Evolutionary conservation across 2,888 invertebrate species (phyloP).

Genomic region (Eubasilissa splendida): DNA sequence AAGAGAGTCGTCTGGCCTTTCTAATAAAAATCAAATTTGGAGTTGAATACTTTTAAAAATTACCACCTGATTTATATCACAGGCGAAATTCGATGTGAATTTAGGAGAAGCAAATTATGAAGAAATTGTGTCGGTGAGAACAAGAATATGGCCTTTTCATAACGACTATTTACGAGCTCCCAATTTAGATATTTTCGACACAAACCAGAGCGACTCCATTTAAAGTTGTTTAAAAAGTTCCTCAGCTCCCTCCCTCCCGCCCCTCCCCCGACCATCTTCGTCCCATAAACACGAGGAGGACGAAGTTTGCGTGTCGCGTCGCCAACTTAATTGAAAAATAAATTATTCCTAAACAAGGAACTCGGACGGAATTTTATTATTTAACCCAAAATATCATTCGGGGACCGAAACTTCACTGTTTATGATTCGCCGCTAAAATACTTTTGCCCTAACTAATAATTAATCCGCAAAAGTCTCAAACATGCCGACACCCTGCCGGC

Average conservation of each 20-base stretch:
- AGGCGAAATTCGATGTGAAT: too few relatives aligned
- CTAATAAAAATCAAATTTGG: too few relatives aligned
- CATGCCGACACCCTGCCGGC: too few relatives aligned
- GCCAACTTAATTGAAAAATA: slow-evolving; percentile 41
- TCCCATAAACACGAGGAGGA: background rate
- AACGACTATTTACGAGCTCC: slow-evolving; percentile 2
- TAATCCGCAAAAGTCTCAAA: background rate
- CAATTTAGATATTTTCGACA: slow-evolving; percentile 21
- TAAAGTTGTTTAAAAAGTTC: slow-evolving; percentile 20
- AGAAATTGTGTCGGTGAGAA: too few relatives aligned
- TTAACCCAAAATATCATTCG: slow-evolving; percentile 15
- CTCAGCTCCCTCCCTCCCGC: background rate
- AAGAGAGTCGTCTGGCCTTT: too few relatives aligned
- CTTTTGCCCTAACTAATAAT: slow-evolving; percentile 22
- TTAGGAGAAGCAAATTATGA: too few relatives aligned
- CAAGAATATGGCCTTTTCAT: background rate
- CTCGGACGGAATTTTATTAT: slow-evolving; percentile 3
- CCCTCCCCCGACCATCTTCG: background rate
- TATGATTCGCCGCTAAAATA: background rate
- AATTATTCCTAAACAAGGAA: slow-evolving; percentile 24
- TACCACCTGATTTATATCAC: too few relatives aligned
- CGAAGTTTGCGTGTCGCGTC: slow-evolving; percentile 5
- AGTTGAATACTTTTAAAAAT: too few relatives aligned
- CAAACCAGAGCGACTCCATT: slow-evolving; percentile 5
- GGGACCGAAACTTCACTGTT: slow-evolving; percentile 19